Evolutionary conservation across 2,797 vertebrate species (phyloP).

Genomic region (Parambassis ranga): DNA sequence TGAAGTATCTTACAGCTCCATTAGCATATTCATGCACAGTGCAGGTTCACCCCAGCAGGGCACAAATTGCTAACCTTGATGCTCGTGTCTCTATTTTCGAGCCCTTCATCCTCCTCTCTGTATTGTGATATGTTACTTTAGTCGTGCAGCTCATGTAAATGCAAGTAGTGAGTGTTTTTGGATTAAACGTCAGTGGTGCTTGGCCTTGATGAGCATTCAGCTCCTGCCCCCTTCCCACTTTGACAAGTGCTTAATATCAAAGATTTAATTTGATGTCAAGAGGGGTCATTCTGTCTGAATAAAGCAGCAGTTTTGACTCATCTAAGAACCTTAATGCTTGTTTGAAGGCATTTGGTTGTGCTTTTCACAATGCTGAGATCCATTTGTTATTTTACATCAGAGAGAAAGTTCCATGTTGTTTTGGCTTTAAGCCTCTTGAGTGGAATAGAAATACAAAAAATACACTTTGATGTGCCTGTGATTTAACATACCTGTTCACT

Average conservation of each 20-base stretch:
- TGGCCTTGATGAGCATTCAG: not conserved
- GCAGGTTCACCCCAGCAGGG: slow-evolving; percentile 2
- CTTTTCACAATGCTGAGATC: not conserved
- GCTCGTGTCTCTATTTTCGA: not conserved
- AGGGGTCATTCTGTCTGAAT: not conserved
- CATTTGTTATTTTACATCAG: not conserved
- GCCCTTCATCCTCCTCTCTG: not conserved
- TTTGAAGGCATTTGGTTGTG: not conserved
- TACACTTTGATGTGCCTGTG: no score
- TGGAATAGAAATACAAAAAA: not conserved
- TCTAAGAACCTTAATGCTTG: not conserved
- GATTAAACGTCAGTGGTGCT: not conserved
- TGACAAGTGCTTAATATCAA: not conserved
- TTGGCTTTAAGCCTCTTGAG: not conserved
- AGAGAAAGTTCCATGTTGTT: not conserved
- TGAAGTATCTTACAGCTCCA: not conserved
- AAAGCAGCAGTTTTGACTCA: not conserved
- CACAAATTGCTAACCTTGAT: not conserved
- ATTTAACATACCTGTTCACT: not conserved
- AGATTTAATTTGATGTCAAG: not conserved
- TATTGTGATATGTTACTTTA: not conserved
- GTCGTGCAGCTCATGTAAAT: not conserved
- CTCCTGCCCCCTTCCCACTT: no score
- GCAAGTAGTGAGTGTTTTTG: not conserved
- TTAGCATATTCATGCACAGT: slow-evolving; percentile 9